phyloP scores from a whole-genome alignment of 2,888 invertebrate species.

The Eristalinus sepulchralis region DNA sequence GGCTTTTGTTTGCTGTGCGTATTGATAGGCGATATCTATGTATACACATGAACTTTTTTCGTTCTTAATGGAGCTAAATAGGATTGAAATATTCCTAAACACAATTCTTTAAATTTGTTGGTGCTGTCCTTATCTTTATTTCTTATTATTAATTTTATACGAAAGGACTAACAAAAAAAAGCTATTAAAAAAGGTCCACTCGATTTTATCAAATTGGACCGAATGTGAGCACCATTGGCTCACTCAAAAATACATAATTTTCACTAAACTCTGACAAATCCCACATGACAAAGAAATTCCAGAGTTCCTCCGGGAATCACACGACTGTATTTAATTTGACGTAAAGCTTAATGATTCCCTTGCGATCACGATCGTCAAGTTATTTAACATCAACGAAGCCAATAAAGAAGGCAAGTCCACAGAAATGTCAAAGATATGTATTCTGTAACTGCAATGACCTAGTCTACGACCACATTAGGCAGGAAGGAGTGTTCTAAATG shows the following conservation, averaged over 20 bases:
- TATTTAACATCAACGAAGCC: neutral
- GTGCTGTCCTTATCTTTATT: too few relatives aligned
- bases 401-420: neutral
- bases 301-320: neutral
- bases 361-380: neutral
- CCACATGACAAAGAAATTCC: neutral
- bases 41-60: too few relatives aligned
- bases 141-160: too few relatives aligned
- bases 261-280: neutral
- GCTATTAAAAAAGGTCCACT: too few relatives aligned
- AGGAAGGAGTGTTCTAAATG: neutral
- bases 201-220: too few relatives aligned
- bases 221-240: too few relatives aligned
- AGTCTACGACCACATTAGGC: neutral
- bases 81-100: too few relatives aligned
- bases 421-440: neutral
- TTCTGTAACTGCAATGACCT: neutral
- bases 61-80: too few relatives aligned
- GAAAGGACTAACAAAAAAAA: too few relatives aligned
- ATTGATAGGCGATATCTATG: too few relatives aligned
- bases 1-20: too few relatives aligned
- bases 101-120: too few relatives aligned
- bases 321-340: neutral
- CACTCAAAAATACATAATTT: neutral
- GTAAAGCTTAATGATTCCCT: neutral